phyloP scores from a whole-genome alignment of 2,113 vertebrate species.

The Syngnathoides biaculeatus region DNA sequence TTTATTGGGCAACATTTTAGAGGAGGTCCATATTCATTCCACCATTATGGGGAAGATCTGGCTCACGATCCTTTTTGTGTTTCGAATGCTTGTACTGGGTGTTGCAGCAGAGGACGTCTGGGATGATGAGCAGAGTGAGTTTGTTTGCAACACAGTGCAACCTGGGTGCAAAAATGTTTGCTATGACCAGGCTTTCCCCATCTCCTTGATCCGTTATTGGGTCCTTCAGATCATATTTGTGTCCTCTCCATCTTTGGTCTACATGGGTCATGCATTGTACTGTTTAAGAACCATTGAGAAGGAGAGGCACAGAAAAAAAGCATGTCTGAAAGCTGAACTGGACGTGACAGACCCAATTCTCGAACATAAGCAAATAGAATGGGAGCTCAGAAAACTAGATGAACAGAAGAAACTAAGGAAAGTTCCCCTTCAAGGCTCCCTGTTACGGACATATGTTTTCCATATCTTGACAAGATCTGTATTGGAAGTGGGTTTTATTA shows the following conservation, averaged over 20 bases:
- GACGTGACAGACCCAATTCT: slow-evolving; percentile 74
- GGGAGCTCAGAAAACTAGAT: slow-evolving; percentile 84
- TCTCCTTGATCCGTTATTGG: slow-evolving; percentile 94
- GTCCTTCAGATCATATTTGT: slow-evolving; percentile 94
- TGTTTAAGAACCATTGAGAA: slow-evolving; percentile 86
- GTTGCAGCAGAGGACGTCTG: slow-evolving; percentile 92
- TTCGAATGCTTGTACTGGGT: slow-evolving; percentile 90
- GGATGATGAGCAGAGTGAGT: slow-evolving; percentile 91
- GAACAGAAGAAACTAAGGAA: slow-evolving; percentile 90
- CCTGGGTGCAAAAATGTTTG: slow-evolving; percentile 91
- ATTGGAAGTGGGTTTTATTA: slow-evolving; percentile 88
- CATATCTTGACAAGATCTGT: slow-evolving; percentile 92
- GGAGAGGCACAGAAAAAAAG: slow-evolving; percentile 82
- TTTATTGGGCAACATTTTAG: slow-evolving; percentile 86
- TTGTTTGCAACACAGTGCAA: slow-evolving; percentile 93
- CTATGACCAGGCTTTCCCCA: slow-evolving; percentile 91
- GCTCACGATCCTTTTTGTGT: slow-evolving; percentile 95
- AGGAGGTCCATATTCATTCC: slow-evolving; percentile 93
- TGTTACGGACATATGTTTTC: slow-evolving; percentile 86
- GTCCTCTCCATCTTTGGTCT: slow-evolving; percentile 89
- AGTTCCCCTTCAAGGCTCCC: slow-evolving; percentile 85
- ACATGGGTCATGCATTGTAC: slow-evolving; percentile 92
- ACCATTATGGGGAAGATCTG: slow-evolving; percentile 95
- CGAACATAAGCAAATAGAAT: slow-evolving; percentile 81
- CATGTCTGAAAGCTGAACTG: slow-evolving; percentile 80